These are phyloP conservation scores for Drosophila neonasuta DNA, from an alignment of 2,888 invertebrate genomes.

Conservation along the genomic window DNA sequence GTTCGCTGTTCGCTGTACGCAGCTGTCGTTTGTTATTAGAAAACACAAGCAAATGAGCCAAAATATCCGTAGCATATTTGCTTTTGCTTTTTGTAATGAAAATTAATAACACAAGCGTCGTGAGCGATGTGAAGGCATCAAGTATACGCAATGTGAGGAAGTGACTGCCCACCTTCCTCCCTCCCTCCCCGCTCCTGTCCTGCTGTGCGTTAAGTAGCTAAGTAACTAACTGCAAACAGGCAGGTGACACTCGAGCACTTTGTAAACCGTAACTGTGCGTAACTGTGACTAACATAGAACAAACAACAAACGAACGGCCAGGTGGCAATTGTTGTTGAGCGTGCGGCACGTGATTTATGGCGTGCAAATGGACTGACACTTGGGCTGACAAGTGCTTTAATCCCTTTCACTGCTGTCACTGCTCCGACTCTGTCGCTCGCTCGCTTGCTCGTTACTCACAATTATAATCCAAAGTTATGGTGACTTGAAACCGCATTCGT, in stretches of 20 bases:
- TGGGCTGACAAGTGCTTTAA: slow-evolving; percentile 41
- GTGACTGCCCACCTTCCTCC: too few relatives aligned
- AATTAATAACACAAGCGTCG: slow-evolving; percentile 32
- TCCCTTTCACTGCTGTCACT: slow-evolving; percentile 3
- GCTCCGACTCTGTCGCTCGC: not conserved
- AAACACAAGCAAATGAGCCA: slow-evolving; percentile 13
- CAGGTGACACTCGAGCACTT: slow-evolving; percentile 28
- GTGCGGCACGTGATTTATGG: slow-evolving; percentile 50
- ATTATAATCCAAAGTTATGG: slow-evolving; percentile 8
- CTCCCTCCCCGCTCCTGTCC: not conserved
- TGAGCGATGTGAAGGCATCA: slow-evolving; percentile 17
- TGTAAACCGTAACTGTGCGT: not conserved
- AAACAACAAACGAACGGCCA: not conserved
- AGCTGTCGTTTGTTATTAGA: slow-evolving; percentile 30
- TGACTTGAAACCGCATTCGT: not conserved
- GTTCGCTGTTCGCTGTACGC: too few relatives aligned
- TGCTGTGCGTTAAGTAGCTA: slow-evolving; percentile 15
- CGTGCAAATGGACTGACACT: slow-evolving; percentile 50
- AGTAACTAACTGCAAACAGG: slow-evolving; percentile 28
- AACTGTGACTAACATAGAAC: not conserved
- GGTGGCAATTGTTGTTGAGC: slow-evolving; percentile 35
- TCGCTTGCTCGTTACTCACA: not conserved
- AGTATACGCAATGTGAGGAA: slow-evolving; percentile 19
- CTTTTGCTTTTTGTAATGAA: slow-evolving; percentile 33
- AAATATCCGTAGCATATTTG: slow-evolving; percentile 5